A percentile compares a stretch with the other conserved stretches of the same genome.
These are phyloP conservation scores for Diarsia mendica DNA, from an alignment of 2,888 invertebrate species.

Conservation along the genomic window DNA sequence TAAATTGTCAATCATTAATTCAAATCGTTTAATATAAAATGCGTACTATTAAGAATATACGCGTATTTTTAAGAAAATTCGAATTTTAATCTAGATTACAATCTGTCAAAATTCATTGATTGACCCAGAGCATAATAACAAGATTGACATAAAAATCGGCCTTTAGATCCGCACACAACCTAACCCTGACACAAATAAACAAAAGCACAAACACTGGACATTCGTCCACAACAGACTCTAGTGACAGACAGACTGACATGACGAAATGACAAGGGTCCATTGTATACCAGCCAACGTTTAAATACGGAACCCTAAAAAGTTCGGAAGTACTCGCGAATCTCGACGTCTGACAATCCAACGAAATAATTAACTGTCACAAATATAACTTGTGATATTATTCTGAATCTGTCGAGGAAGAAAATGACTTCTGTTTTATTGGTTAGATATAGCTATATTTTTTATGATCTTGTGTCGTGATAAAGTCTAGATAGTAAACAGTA, in stretches of 20 bases:
- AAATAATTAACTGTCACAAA: constrained; percentile 48
- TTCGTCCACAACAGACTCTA: constrained; percentile 13
- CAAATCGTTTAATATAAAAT: no score
- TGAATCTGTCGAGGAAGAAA: neutral
- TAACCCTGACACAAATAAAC: constrained; percentile 23
- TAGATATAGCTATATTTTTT: neutral
- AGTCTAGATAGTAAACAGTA: neutral
- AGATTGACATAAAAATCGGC: neutral
- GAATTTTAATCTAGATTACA: fast-evolving
- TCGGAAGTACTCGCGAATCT: constrained; percentile 15
- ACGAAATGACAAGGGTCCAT: constrained; percentile 49
- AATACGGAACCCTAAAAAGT: constrained; percentile 14
- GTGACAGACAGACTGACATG: constrained; percentile 52
- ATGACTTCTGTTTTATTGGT: neutral
- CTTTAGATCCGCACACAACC: neutral
- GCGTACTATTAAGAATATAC: no score
- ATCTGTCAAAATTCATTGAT: neutral
- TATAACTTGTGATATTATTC: constrained; percentile 14
- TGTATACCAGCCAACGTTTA: constrained; percentile 18
- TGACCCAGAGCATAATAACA: neutral
- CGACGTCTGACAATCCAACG: constrained; percentile 44
- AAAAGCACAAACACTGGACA: constrained; percentile 1
- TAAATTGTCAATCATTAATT: no score
- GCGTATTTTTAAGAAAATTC: no score
- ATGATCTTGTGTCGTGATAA: neutral